phyloP scores from a whole-genome alignment of 2,888 invertebrate genomes.

The Orgyia antiqua region DNA sequence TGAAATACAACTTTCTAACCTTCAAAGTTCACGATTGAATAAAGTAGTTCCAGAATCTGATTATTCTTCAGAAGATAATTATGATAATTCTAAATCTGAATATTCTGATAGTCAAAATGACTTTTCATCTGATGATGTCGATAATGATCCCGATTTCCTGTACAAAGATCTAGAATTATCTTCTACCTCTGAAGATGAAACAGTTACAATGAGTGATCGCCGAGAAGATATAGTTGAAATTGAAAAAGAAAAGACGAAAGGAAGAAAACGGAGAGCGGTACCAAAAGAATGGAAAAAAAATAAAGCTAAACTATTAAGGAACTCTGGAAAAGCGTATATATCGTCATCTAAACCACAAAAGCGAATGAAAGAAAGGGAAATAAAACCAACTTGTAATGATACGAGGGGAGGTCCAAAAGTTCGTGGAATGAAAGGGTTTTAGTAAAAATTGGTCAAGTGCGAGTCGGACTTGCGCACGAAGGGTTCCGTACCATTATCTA shows the following conservation, averaged over 20 bases:
- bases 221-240: not conserved
- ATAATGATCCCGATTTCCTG: not conserved
- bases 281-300: slow-evolving; percentile 5
- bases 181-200: slow-evolving; percentile 2
- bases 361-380: slow-evolving; percentile 3
- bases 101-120: not conserved
- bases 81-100: not conserved
- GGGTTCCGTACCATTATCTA: no score
- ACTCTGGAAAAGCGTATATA: slow-evolving; percentile 3
- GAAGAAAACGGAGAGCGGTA: slow-evolving; percentile 1
- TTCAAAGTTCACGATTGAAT: not conserved
- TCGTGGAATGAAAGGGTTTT: no score
- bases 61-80: not conserved
- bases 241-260: not conserved
- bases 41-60: not conserved
- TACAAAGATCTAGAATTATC: slow-evolving; percentile 1
- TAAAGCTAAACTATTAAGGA: slow-evolving; percentile 6
- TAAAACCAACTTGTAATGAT: slow-evolving; percentile 8
- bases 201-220: slow-evolving; percentile 1
- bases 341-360: slow-evolving; percentile 4
- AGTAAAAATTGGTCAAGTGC: no score
- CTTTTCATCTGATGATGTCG: not conserved
- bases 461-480: no score
- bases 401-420: no score
- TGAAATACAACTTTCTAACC: no score